Evolutionary conservation across 2,888 invertebrate genomes (phyloP).

Genomic region (Abrostola tripartita): DNA sequence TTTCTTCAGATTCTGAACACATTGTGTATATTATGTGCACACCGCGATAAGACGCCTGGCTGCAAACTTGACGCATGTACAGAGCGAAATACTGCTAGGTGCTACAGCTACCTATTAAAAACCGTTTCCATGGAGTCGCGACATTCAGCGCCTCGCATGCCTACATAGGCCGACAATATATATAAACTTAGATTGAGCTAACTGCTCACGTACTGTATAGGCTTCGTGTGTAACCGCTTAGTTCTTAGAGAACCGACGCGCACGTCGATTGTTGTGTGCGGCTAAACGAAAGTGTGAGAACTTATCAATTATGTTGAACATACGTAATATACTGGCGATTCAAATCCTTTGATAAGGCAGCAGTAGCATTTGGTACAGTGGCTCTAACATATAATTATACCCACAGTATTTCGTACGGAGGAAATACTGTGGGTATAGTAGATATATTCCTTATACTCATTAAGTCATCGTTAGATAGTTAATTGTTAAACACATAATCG

Average conservation of each 20-base stretch:
- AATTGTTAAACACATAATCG: too few species aligned
- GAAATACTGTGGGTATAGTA: too few species aligned
- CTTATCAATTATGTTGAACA: slow-evolving; percentile 30
- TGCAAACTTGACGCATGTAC: too few species aligned
- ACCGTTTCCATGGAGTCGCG: not conserved
- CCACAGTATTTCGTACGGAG: too few species aligned
- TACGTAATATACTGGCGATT: slow-evolving; percentile 8
- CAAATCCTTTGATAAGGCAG: slow-evolving; percentile 18
- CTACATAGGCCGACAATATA: not conserved
- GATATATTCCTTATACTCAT: too few species aligned
- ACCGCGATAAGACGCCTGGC: too few species aligned
- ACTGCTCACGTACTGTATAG: not conserved
- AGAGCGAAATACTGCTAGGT: too few species aligned
- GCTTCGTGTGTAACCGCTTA: not conserved
- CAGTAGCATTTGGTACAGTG: not conserved
- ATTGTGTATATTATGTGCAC: too few species aligned
- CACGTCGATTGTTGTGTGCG: not conserved
- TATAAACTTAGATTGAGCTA: slow-evolving; percentile 1
- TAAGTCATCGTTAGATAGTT: too few species aligned
- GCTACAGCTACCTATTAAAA: not conserved
- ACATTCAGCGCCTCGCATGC: not conserved
- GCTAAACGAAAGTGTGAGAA: slow-evolving; percentile 1
- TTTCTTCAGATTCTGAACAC: too few species aligned
- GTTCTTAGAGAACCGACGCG: not conserved
- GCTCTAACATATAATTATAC: not conserved